Evolutionary conservation across 1,140 invertebrate species (phyloP).

Genomic region (Leptopilina boulardi): DNA sequence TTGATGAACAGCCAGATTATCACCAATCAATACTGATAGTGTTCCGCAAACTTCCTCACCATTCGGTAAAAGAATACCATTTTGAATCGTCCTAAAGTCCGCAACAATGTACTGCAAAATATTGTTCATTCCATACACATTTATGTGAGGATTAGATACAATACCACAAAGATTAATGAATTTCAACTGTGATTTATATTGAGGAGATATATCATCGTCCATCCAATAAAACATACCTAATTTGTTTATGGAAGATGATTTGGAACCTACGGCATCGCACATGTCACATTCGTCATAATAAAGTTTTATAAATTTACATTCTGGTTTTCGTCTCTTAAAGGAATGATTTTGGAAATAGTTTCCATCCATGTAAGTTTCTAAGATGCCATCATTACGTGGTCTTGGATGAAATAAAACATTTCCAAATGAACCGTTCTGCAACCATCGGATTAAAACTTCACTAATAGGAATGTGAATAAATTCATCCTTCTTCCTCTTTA

Average conservation of each 20-base stretch:
- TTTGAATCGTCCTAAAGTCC: neutral
- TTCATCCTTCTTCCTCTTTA: neutral
- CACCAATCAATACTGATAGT: neutral
- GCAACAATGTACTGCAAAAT: neutral
- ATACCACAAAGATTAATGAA: neutral
- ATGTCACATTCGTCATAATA: neutral
- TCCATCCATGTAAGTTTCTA: neutral
- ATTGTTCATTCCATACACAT: neutral
- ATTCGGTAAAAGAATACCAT: neutral
- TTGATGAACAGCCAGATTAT: neutral
- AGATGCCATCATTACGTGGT: neutral
- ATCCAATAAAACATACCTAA: neutral
- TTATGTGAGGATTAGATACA: neutral
- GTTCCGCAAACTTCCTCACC: neutral
- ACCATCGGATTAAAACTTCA: neutral
- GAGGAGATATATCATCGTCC: neutral
- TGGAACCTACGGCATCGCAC: neutral
- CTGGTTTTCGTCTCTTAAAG: neutral
- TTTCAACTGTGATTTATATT: neutral
- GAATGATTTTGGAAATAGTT: neutral
- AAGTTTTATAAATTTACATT: neutral
- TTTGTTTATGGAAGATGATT: neutral
- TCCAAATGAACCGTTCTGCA: neutral
- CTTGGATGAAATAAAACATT: neutral
- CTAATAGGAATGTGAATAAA: neutral